Base-by-base conservation (phyloP, 2,888 invertebrate species). In the Dynastes maya region DNA sequence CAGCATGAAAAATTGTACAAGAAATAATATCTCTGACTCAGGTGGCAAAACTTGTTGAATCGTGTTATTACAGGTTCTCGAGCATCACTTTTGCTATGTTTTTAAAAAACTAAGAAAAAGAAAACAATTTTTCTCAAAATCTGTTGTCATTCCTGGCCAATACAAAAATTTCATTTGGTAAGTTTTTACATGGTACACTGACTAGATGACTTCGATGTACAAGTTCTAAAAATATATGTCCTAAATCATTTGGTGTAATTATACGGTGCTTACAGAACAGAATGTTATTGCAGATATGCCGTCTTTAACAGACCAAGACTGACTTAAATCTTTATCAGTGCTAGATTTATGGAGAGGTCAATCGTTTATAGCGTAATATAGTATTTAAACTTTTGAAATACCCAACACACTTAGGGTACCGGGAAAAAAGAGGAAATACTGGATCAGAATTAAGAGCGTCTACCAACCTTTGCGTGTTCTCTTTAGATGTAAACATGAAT, bases 151-250 rank as follows among this genome's bases (percentile, higher is more conserved):
- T n/a, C 80, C 80, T 9, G 82, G 83, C 79, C 83, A 85, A 77
- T 83, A 85, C 68, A 22, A 83, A 80, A 29, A 83, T 82, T 79
- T 83, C 82, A 53, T 82, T 64, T 6, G 82, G 82, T 78, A 63
- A 64, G 11, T 37, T 75, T 29, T 81, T 81, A 32, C 80, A 80
- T 40, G 76, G 76, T 4, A 78, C 75, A 29, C 80, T 78, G 2
- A 13, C 78, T 81, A 76, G 51, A 77, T 78, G 51, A 58, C 72
- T 49, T 75, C 61, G 3, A 27, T 63, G 75, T 16, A 63, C 29
- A 27, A 75, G 40, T 27, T 63, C 67, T 51, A 80, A 71, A 68
- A 79, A 77, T 68, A 75, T 55, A 45, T 40, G 22, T 55, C 71
- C 32, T 67, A 76, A 49, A 9, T 16, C 27, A 37, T 40, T 68